These are phyloP conservation scores for Anolis apletophallus DNA, from an alignment of 2,797 vertebrate genomes.

Conservation along the genomic window DNA sequence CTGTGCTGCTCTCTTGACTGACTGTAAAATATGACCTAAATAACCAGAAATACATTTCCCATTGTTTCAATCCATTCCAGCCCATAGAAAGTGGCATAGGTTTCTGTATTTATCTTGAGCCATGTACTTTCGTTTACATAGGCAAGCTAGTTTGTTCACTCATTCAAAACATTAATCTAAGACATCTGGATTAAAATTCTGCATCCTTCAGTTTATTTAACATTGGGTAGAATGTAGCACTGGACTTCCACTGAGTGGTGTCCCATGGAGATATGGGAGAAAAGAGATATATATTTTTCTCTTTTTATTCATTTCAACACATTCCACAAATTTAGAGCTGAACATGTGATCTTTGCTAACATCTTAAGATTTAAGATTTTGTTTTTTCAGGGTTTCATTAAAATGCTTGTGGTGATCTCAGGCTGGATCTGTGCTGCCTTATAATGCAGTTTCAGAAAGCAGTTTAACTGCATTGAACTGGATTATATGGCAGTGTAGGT, in stretches of 20 bases:
- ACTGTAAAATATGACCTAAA: background rate
- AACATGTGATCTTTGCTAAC: slow-evolving; percentile 51
- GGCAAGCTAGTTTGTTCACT: background rate
- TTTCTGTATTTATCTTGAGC: background rate
- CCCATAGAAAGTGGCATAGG: too few species aligned
- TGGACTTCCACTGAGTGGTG: too few species aligned
- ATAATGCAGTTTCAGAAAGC: too few species aligned
- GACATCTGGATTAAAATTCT: background rate
- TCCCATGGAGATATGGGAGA: too few species aligned
- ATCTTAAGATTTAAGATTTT: slow-evolving; percentile 28
- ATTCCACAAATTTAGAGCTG: background rate
- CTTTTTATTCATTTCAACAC: too few species aligned
- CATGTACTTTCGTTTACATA: background rate
- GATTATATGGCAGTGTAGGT: too few species aligned
- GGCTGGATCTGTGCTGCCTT: background rate
- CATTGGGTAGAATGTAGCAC: too few species aligned
- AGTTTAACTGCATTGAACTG: too few species aligned
- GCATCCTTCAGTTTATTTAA: background rate
- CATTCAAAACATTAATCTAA: background rate
- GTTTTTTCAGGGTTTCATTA: slow-evolving; percentile 57
- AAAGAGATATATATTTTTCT: too few species aligned
- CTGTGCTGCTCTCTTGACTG: background rate
- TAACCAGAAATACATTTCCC: background rate
- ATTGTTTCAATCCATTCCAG: background rate
- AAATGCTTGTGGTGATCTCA: slow-evolving; percentile 22